phyloP scores from a whole-genome alignment of 2,888 invertebrate genomes.

The Pollenia amentaria region DNA sequence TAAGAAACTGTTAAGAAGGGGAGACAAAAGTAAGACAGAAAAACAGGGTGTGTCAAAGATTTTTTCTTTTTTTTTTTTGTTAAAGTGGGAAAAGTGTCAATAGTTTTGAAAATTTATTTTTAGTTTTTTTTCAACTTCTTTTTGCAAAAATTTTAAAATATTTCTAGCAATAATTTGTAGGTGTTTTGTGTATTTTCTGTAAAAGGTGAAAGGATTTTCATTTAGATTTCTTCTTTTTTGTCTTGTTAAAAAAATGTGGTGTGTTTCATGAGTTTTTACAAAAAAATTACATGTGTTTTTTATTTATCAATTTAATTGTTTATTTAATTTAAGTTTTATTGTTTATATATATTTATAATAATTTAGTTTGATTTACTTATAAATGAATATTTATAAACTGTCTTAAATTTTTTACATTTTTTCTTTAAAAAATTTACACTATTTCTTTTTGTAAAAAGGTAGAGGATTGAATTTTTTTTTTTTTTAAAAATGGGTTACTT shows the following conservation, averaged over 20 bases:
- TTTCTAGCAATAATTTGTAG: slow-evolving; percentile 38
- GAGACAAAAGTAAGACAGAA: slow-evolving; percentile 1
- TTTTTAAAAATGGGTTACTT: not conserved
- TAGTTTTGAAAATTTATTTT: slow-evolving; percentile 34
- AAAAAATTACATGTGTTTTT: slow-evolving; percentile 66
- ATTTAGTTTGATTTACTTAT: slow-evolving; percentile 45
- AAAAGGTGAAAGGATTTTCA: slow-evolving; percentile 49
- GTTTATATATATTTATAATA: slow-evolving; percentile 57
- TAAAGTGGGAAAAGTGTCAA: slow-evolving; percentile 21
- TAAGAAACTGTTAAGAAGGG: slow-evolving; percentile 11
- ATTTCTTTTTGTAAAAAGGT: slow-evolving; percentile 57
- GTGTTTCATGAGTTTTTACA: slow-evolving; percentile 69
- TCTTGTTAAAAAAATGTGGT: slow-evolving; percentile 63
- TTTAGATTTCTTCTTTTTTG: slow-evolving; percentile 34
- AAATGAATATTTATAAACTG: slow-evolving; percentile 74
- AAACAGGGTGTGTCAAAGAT: slow-evolving; percentile 16
- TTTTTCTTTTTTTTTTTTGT: not conserved
- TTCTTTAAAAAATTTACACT: slow-evolving; percentile 74
- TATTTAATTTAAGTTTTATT: slow-evolving; percentile 43
- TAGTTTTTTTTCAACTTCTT: slow-evolving; percentile 45
- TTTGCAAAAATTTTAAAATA: slow-evolving; percentile 52
- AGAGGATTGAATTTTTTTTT: slow-evolving; percentile 32
- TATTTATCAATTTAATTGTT: slow-evolving; percentile 8
- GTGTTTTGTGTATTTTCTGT: slow-evolving; percentile 48
- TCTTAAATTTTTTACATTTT: slow-evolving; percentile 75